Percentiles rank a stretch among this genome's conserved stretches.
Conservation (phyloP, 2,888 invertebrate genomes). For the Andrena fulva region DNA sequence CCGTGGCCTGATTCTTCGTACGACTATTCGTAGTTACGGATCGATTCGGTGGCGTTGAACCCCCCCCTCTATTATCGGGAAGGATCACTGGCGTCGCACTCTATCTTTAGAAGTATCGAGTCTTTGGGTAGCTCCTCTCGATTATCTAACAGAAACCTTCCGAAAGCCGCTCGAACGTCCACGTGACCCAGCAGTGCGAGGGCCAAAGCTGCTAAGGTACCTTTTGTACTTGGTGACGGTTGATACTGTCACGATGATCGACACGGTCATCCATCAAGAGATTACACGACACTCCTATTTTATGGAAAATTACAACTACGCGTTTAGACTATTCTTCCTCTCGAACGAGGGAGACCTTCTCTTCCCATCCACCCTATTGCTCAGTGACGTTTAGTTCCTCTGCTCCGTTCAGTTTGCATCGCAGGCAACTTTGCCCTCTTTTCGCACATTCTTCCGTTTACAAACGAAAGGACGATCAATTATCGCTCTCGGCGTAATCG, state of each 20-base stretch:
- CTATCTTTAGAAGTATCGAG: constrained; percentile 4
- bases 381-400: neutral
- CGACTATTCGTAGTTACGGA: constrained; percentile 48
- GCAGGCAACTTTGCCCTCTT: neutral
- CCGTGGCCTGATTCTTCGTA: constrained; percentile 46
- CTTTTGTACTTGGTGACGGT: constrained; percentile 40
- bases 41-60: constrained; percentile 56
- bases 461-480: constrained; percentile 65
- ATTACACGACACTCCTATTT: constrained; percentile 51
- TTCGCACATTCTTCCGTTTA: neutral
- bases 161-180: neutral
- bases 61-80: neutral
- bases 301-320: constrained; percentile 30
- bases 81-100: neutral
- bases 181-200: neutral
- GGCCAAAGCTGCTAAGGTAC: neutral
- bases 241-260: constrained; percentile 27
- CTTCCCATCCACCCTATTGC: neutral
- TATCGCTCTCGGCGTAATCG: constrained; percentile 83
- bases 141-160: neutral
- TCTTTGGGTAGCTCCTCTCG: neutral
- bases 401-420: neutral
- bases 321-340: neutral
- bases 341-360: neutral
- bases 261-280: constrained; percentile 27